These are phyloP conservation scores for Phainopepla nitens DNA, from an alignment of 2,113 vertebrate species.

Conservation along the genomic window DNA sequence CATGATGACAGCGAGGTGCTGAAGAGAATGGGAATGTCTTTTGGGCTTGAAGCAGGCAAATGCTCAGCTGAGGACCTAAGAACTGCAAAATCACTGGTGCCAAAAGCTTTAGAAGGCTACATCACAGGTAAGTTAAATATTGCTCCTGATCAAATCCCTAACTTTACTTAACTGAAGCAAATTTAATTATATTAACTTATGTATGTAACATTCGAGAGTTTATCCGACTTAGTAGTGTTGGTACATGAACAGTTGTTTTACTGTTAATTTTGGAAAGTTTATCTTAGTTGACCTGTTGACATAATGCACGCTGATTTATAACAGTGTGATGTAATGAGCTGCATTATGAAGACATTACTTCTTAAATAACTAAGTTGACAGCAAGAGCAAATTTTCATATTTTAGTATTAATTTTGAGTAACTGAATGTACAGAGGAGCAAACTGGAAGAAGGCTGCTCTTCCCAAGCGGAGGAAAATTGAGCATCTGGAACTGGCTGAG, in stretches of 20 bases:
- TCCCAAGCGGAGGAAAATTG: not conserved
- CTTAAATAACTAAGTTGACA: not conserved
- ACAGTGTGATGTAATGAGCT: not conserved
- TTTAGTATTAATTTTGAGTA: not conserved
- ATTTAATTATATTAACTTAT: not conserved
- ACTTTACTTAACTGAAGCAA: not conserved
- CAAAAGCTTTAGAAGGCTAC: constrained; percentile 83
- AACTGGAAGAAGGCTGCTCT: not conserved
- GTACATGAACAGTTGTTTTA: not conserved
- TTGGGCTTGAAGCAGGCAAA: constrained; percentile 80
- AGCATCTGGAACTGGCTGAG: not conserved
- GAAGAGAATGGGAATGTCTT: constrained; percentile 85
- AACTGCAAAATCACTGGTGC: constrained; percentile 81
- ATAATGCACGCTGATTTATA: not conserved
- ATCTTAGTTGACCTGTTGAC: not conserved
- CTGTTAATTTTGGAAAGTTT: not conserved
- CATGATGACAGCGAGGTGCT: constrained; percentile 84
- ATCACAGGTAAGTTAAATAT: constrained; percentile 74
- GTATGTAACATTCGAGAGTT: not conserved
- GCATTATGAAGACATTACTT: not conserved
- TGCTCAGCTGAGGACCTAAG: constrained; percentile 79
- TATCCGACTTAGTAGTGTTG: not conserved
- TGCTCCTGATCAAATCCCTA: not conserved
- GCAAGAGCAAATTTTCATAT: not conserved
- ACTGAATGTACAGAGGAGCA: not conserved